These are phyloP conservation scores for Gari tellinella DNA, from an alignment of 2,888 invertebrate species.

Conservation along the genomic window DNA sequence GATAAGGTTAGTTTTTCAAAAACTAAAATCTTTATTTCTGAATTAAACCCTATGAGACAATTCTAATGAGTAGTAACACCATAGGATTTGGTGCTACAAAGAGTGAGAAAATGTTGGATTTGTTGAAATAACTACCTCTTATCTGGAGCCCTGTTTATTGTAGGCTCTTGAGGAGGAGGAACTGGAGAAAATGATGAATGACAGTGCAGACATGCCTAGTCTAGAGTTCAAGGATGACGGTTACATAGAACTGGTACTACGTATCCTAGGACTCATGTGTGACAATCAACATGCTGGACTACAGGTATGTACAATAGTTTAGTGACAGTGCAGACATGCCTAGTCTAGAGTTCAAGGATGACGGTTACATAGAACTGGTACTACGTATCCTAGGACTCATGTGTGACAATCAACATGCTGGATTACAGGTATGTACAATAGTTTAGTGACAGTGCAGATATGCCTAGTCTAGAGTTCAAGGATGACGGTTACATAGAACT, in stretches of 20 bases:
- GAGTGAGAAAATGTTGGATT: no score
- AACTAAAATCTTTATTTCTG: no score
- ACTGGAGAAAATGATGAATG: constrained; percentile 68
- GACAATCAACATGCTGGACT: constrained; percentile 82
- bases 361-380: constrained; percentile 83
- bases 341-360: constrained; percentile 81
- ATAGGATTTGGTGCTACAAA: no score
- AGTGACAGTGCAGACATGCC: constrained; percentile 61
- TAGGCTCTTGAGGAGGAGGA: constrained; percentile 77
- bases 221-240: constrained; percentile 83
- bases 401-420: constrained; percentile 83
- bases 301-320: no score
- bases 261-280: constrained; percentile 83
- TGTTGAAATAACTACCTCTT: no score
- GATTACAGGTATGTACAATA: constrained; percentile 80
- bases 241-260: constrained; percentile 81
- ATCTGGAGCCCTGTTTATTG: no score
- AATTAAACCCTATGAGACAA: no score
- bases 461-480: constrained; percentile 77
- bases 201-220: constrained; percentile 65
- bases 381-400: constrained; percentile 82
- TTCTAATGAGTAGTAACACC: no score
- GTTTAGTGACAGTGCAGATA: constrained; percentile 61
- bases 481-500: constrained; percentile 83
- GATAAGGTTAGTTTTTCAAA: no score